Evolutionary conservation across 2,888 invertebrate genomes (phyloP).

Genomic region (Desoria tigrina): DNA sequence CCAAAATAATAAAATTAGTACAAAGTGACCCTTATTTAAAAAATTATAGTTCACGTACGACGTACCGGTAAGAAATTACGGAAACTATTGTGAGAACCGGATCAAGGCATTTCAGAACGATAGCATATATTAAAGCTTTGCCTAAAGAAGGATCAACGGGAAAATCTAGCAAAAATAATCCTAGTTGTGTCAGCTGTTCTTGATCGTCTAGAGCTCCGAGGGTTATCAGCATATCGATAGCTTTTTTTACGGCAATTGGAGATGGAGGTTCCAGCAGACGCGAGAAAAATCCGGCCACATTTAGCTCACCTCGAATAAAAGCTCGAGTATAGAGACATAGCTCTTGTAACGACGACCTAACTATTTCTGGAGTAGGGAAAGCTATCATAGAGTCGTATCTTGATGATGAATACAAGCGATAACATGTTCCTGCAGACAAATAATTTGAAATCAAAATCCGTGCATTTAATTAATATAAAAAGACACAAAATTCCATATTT

Average conservation of each 20-base stretch:
- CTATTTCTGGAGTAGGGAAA: constrained; percentile 33
- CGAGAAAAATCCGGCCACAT: constrained; percentile 79
- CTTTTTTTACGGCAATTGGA: constrained; percentile 72
- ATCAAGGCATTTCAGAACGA: constrained; percentile 88
- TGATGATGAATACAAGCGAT: constrained; percentile 28
- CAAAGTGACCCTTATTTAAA: too few relatives aligned
- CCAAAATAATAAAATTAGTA: too few relatives aligned
- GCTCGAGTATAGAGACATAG: constrained; percentile 84
- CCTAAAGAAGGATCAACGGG: constrained; percentile 89
- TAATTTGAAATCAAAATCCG: too few relatives aligned
- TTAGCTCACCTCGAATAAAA: constrained; percentile 71
- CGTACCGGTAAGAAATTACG: constrained; percentile 73
- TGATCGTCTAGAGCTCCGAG: constrained; percentile 81
- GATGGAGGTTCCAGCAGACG: constrained; percentile 86
- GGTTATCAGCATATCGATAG: constrained; percentile 69
- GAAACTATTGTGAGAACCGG: constrained; percentile 89
- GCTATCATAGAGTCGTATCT: constrained; percentile 10
- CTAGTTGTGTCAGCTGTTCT: constrained; percentile 85
- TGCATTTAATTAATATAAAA: not conserved
- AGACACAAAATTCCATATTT: not conserved
- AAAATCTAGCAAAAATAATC: constrained; percentile 83
- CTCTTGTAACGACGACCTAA: constrained; percentile 62
- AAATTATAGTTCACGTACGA: too few relatives aligned
- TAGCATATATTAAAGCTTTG: constrained; percentile 86
- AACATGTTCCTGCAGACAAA: constrained; percentile 25